phyloP scores from a whole-genome alignment of 2,888 invertebrate species.

The Unio delphinus region DNA sequence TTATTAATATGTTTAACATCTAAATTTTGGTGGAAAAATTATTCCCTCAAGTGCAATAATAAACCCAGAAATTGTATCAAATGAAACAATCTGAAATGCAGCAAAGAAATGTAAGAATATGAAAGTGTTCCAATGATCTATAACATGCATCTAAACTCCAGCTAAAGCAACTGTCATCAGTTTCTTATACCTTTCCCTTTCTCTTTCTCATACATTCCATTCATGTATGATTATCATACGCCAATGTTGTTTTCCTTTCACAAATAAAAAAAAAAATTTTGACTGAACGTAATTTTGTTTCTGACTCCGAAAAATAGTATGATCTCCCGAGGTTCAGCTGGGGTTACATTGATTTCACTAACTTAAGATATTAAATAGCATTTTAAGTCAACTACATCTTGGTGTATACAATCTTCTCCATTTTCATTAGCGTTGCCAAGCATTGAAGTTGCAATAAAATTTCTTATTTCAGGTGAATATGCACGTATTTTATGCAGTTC shows the following conservation, averaged over 20 bases:
- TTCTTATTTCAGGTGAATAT: slow-evolving; percentile 7
- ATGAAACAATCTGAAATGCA: too few relatives aligned
- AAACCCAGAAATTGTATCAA: too few relatives aligned
- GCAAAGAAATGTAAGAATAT: too few relatives aligned
- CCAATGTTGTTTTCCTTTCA: slow-evolving; percentile 9
- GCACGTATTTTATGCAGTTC: slow-evolving; percentile 5
- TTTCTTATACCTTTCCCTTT: slow-evolving; percentile 3
- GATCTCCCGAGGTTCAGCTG: slow-evolving; percentile 6
- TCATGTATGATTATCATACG: slow-evolving; percentile 19
- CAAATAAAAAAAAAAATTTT: slow-evolving; percentile 12
- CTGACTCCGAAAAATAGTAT: slow-evolving; percentile 5
- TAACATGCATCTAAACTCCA: neutral
- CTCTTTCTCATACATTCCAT: slow-evolving; percentile 16
- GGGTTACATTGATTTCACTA: neutral
- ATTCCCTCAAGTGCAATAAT: too few relatives aligned
- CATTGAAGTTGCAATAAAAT: slow-evolving; percentile 7
- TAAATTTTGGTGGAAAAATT: too few relatives aligned
- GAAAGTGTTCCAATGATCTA: too few relatives aligned
- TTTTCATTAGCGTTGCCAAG: neutral
- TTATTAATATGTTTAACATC: too few relatives aligned
- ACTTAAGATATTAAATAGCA: slow-evolving; percentile 6
- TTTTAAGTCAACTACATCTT: neutral
- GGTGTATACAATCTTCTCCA: neutral
- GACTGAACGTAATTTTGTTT: slow-evolving; percentile 6
- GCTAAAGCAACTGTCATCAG: slow-evolving; percentile 9